phyloP scores from a whole-genome alignment of 2,888 invertebrate species.

The Limnephilus auricula region DNA sequence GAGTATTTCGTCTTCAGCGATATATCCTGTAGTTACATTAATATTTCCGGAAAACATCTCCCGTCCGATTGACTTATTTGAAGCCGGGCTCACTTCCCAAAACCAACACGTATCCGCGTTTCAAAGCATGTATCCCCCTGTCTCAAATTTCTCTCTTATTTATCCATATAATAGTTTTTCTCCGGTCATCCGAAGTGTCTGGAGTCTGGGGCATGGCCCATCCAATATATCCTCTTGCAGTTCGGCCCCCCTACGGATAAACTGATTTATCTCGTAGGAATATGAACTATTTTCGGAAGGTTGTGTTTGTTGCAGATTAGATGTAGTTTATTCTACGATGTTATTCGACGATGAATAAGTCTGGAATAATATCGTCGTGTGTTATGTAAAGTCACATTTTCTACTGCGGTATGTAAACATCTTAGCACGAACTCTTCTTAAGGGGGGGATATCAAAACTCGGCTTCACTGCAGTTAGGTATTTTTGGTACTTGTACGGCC shows the following conservation, averaged over 20 bases:
- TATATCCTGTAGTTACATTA: neutral
- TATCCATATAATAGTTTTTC: slow-evolving; percentile 23
- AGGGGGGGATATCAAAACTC: too few species aligned
- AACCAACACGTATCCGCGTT: slow-evolving; percentile 12
- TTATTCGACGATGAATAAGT: too few species aligned
- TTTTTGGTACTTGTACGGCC: too few species aligned
- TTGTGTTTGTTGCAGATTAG: neutral
- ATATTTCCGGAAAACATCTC: neutral
- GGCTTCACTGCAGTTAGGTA: too few species aligned
- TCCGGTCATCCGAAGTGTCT: slow-evolving; percentile 6
- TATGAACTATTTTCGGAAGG: slow-evolving; percentile 11
- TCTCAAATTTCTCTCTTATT: slow-evolving; percentile 4
- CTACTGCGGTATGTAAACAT: neutral
- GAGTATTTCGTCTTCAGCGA: neutral
- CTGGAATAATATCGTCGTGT: neutral
- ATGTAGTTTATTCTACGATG: neutral
- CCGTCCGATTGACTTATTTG: neutral
- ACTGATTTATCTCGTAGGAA: slow-evolving; percentile 7
- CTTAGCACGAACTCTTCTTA: neutral
- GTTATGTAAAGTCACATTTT: neutral
- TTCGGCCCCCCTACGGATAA: slow-evolving; percentile 7
- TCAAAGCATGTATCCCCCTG: slow-evolving; percentile 22
- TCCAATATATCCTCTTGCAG: slow-evolving; percentile 18
- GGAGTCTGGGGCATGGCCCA: neutral
- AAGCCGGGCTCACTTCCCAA: neutral